Evolutionary conservation across 2,113 vertebrate genomes (phyloP).

Genomic region (Aviceda subcristata): DNA sequence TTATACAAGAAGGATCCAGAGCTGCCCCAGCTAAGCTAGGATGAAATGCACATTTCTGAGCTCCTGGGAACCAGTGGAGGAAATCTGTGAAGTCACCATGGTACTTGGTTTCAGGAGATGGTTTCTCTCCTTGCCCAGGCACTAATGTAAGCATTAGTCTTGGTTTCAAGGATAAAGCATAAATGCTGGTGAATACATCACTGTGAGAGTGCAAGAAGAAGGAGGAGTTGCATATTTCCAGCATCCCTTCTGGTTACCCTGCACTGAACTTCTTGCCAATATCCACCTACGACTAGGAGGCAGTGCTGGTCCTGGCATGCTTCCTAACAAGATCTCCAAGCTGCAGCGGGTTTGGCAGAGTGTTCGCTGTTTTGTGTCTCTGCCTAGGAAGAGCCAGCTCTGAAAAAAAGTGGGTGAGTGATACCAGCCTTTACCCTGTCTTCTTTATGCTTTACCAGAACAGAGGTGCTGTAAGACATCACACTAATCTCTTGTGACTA

Average conservation of each 20-base stretch:
- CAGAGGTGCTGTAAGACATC: background rate
- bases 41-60: background rate
- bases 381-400: background rate
- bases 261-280: background rate
- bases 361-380: background rate
- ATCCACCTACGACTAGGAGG: constrained; percentile 11
- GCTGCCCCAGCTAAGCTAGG: background rate
- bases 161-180: background rate
- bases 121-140: background rate
- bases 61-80: background rate
- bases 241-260: background rate
- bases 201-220: background rate
- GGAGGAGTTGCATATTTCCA: background rate
- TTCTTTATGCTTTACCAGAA: background rate
- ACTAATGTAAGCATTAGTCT: background rate
- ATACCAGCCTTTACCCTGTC: background rate
- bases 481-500: background rate
- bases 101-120: background rate
- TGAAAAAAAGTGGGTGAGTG: background rate
- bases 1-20: background rate
- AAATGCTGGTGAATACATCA: background rate
- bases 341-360: background rate
- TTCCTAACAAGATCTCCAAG: background rate
- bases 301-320: background rate
- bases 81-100: background rate